Percentiles rank a stretch among this genome's conserved stretches.
Evolutionary conservation across 2,113 vertebrate species (phyloP).

Genomic region (Phylloscopus trochilus): DNA sequence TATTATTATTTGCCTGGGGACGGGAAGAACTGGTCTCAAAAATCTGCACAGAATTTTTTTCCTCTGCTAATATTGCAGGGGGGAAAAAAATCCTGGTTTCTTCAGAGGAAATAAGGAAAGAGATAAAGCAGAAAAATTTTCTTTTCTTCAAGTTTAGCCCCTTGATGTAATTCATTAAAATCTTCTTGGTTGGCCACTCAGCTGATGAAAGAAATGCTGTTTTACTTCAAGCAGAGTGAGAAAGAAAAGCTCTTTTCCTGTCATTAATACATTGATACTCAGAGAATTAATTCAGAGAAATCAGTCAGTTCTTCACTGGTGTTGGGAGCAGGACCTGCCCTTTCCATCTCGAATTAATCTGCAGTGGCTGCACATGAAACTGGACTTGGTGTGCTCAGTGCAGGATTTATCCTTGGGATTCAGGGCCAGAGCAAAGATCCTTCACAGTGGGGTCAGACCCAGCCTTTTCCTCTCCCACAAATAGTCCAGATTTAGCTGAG

Average conservation of each 20-base stretch:
- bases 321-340: background rate
- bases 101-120: background rate
- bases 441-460: rapidly evolving
- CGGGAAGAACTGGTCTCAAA: background rate
- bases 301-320: rapidly evolving
- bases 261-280: background rate
- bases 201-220: background rate
- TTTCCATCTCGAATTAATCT: background rate
- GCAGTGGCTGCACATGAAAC: background rate
- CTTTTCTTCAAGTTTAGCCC: background rate
- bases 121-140: background rate
- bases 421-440: background rate
- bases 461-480: rapidly evolving
- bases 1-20: background rate
- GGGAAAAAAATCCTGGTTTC: background rate
- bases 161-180: background rate
- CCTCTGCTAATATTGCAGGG: background rate
- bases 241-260: background rate
- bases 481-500: background rate
- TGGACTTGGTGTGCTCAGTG: rapidly evolving
- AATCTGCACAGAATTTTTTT: background rate
- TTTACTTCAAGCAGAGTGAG: background rate
- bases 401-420: background rate
- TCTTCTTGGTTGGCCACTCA: background rate
- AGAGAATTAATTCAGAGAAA: background rate